These are phyloP conservation scores for Holothuria scabra DNA, from an alignment of 53 echinoderm and acorn worm species.

Conservation along the genomic window DNA sequence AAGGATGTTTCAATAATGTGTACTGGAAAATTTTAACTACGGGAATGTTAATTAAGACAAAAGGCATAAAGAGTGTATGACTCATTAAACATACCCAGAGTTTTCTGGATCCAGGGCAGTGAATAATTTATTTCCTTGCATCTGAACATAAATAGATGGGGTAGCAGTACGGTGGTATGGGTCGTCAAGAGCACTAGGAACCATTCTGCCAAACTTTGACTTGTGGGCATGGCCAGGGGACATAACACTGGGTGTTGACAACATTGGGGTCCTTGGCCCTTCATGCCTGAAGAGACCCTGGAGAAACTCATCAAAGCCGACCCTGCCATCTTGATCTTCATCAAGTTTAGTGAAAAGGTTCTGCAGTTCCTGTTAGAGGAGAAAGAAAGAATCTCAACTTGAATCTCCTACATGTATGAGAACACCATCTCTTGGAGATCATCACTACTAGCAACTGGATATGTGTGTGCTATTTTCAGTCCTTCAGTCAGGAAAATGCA, in stretches of 20 bases:
- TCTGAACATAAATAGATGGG: constrained; percentile 61
- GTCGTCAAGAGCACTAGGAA: constrained; percentile 82
- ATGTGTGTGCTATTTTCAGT: too few relatives aligned
- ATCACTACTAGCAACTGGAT: too few relatives aligned
- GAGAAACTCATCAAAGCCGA: constrained; percentile 95
- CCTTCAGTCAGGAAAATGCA: too few relatives aligned
- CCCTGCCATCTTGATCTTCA: constrained; percentile 78
- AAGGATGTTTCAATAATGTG: too few relatives aligned
- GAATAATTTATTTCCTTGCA: constrained; percentile 61
- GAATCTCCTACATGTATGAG: too few relatives aligned
- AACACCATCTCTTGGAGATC: too few relatives aligned
- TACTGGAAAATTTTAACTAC: too few relatives aligned
- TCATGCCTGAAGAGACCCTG: constrained; percentile 88
- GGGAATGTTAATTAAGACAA: too few relatives aligned
- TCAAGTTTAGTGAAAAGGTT: constrained; percentile 92
- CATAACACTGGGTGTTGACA: constrained; percentile 51
- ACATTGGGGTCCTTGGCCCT: constrained; percentile 68
- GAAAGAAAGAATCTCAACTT: too few relatives aligned
- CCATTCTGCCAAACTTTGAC: constrained; percentile 71
- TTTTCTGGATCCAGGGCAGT: constrained; percentile 79
- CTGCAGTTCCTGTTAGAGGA: constrained; percentile 69
- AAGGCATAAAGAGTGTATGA: too few relatives aligned
- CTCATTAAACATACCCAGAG: constrained; percentile 69
- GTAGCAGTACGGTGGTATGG: constrained; percentile 81
- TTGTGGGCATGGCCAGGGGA: constrained; percentile 66